A percentile compares a stretch with the other conserved stretches of the same genome.
Evolutionary conservation across 1,140 invertebrate species (phyloP).

Genomic region (Hycleus cichorii): DNA sequence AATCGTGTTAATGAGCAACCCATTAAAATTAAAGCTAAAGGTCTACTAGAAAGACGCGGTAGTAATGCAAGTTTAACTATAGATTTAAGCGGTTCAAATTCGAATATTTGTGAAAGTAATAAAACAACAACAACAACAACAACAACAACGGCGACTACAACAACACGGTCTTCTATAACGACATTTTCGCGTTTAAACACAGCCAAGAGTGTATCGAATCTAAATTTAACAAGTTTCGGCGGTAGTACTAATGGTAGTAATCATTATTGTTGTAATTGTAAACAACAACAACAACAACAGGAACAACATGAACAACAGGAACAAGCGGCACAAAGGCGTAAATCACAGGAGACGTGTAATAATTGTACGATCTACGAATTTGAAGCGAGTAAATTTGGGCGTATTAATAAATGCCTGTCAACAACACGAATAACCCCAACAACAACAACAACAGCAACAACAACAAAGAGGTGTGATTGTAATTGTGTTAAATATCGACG

Average conservation of each 20-base stretch:
- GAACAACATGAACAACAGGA: neutral
- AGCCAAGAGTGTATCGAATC: constrained; percentile 36
- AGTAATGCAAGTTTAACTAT: constrained; percentile 79
- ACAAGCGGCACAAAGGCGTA: constrained; percentile 21
- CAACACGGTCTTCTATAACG: no score
- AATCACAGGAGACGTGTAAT: constrained; percentile 36
- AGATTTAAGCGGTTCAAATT: constrained; percentile 35
- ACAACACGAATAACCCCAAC: constrained; percentile 2
- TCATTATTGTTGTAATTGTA: no score
- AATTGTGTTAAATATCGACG: constrained; percentile 30
- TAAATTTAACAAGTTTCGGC: constrained; percentile 33
- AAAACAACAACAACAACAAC: constrained; percentile 19
- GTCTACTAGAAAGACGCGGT: constrained; percentile 66
- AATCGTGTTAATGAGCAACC: constrained; percentile 43
- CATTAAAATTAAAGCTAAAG: constrained; percentile 47
- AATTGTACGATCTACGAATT: constrained; percentile 39
- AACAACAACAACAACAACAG: constrained; percentile 12
- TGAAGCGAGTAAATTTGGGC: constrained; percentile 31
- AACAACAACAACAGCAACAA: constrained; percentile 4
- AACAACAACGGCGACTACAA: no score
- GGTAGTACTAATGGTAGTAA: neutral
- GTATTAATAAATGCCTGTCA: constrained; percentile 22
- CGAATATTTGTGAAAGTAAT: constrained; percentile 25
- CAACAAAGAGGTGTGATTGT: constrained; percentile 31
- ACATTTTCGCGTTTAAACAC: constrained; percentile 26